A percentile compares a stretch with the other conserved stretches of the same genome.
Evolutionary conservation across 2,888 invertebrate species (phyloP).

Genomic region (Dasypolia templi): DNA sequence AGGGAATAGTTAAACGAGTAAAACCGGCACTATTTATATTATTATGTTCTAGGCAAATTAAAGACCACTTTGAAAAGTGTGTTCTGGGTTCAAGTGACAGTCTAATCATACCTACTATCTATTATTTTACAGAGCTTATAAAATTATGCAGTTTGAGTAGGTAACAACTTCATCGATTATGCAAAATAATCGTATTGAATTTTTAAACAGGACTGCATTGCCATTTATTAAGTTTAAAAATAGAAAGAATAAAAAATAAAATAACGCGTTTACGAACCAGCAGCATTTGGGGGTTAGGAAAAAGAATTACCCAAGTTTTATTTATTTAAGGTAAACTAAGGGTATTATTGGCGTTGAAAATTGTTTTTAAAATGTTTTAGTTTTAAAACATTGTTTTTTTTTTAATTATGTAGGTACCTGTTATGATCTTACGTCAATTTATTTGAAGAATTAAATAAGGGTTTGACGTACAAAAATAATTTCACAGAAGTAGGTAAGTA

Average conservation of each 20-base stretch:
- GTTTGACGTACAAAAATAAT: too few relatives aligned
- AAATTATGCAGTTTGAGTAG: conserved; percentile 70
- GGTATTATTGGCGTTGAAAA: not conserved
- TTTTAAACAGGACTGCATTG: not conserved
- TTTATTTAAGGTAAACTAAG: not conserved
- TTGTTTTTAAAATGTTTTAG: not conserved
- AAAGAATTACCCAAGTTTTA: not conserved
- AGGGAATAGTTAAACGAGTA: conserved; percentile 10
- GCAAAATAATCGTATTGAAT: not conserved
- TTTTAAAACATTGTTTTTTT: not conserved
- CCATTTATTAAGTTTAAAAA: not conserved
- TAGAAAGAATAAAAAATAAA: not conserved
- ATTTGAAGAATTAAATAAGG: not conserved
- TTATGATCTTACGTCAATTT: not conserved
- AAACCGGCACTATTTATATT: conserved; percentile 2
- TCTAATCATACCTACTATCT: conserved; percentile 13
- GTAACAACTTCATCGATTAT: conserved; percentile 51
- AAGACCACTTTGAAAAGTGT: conserved; percentile 32
- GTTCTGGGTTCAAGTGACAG: conserved; percentile 67
- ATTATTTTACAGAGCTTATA: conserved; percentile 69
- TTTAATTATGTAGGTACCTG: too few relatives aligned
- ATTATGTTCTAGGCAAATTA: conserved; percentile 38
- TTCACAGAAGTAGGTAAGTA: too few relatives aligned
- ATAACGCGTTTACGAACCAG: not conserved
- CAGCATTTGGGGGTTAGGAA: conserved; percentile 8